Base-by-base conservation (phyloP, 1,140 invertebrate species). In the Thaumatotibia leucotreta region DNA sequence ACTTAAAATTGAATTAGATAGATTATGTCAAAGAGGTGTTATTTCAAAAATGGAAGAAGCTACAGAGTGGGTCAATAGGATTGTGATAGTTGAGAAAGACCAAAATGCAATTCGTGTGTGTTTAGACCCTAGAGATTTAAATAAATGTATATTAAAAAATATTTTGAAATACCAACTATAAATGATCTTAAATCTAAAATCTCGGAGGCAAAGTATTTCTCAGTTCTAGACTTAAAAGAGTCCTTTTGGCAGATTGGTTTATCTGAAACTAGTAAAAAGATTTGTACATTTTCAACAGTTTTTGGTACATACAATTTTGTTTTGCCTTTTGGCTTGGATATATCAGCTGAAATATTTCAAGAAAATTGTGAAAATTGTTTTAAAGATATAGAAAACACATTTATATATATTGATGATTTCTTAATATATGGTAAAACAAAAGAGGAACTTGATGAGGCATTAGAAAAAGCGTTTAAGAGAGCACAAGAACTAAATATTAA, bases 311-410 rank as follows among this genome's bases (percentile, higher is more conserved):
- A 63, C 20, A 22, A 63, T n/a, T 63, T 63, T 63, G 61, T 63
- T 8, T 52, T 52, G 17, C 49, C 61, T n/a, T 63, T 63, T 33
- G 61, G 31, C n/a, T 33, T 63, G 23, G 27, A 63, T 6, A 20
- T 63, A 33, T 63, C 61, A n/a, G 61, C 61, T n/a, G 61, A 63
- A 63, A 63, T 63, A 31, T 63, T 63, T 63, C 31, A 32, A 63
- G n/a, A 63, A 63, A 63, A 63, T 14, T 63, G 61, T 63, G 61
- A 63, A 63, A 33, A 63, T 2, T 63, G 61, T 20, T 63, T 63
- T 33, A 31, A 63, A 24, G 61, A 33, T 4, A 63, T 63, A 0
- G 24, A 33, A n/a, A n/a, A n/a, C n/a, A n/a, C n/a, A n/a, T n/a
- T n/a, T n/a, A n/a, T n/a, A n/a, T n/a, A n/a, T n/a, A n/a, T n/a